A percentile compares a stretch with the other conserved stretches of the same genome.
These are phyloP conservation scores for Microplitis demolitor DNA, from an alignment of 1,140 invertebrate species.

Conservation along the genomic window DNA sequence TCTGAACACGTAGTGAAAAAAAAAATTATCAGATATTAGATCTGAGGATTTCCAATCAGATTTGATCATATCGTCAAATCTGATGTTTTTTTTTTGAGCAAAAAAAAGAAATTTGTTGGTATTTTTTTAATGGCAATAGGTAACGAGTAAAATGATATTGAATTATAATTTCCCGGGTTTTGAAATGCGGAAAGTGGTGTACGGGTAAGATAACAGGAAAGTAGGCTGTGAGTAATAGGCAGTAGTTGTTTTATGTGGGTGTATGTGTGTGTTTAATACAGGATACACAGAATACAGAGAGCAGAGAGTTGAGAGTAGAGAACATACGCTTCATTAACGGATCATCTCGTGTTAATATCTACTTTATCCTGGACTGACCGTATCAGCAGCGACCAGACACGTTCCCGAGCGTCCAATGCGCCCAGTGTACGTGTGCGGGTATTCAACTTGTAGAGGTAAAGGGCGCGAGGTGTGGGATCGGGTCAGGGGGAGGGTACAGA, in stretches of 20 bases:
- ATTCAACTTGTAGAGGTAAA: too few relatives aligned
- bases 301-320: conserved; percentile 35
- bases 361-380: conserved; percentile 60
- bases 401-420: conserved; percentile 5
- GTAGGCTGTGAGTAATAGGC: conserved; percentile 58
- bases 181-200: conserved; percentile 49
- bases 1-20: too few relatives aligned
- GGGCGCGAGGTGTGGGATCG: too few relatives aligned
- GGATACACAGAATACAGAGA: too few relatives aligned
- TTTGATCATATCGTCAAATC: too few relatives aligned
- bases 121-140: too few relatives aligned
- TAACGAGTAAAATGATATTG: background rate
- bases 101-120: too few relatives aligned
- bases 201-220: conserved; percentile 63
- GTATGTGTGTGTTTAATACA: conserved; percentile 17
- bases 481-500: too few relatives aligned
- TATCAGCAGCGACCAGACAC: conserved; percentile 51
- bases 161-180: conserved; percentile 23
- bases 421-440: too few relatives aligned
- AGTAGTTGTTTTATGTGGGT: conserved; percentile 37
- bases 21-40: too few relatives aligned
- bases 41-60: too few relatives aligned
- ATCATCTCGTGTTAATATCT: conserved; percentile 65
- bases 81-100: too few relatives aligned
- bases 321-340: conserved; percentile 65